Evolutionary conservation across 2,113 vertebrate genomes (phyloP).

Genomic region (Ictalurus furcatus): DNA sequence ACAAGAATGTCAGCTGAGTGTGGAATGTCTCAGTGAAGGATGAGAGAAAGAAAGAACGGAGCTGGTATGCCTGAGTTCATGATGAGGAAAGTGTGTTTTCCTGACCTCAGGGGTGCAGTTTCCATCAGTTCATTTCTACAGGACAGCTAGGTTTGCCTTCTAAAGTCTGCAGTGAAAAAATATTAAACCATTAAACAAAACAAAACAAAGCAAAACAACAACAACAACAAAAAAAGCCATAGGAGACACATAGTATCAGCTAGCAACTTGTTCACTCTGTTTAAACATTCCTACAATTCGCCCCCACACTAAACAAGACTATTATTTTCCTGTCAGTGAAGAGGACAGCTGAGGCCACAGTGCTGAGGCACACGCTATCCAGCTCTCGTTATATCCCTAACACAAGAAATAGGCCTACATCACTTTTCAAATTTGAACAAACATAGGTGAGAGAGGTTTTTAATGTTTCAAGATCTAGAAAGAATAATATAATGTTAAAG

Average conservation of each 20-base stretch:
- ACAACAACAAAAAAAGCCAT: too few species aligned
- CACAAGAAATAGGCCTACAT: neutral
- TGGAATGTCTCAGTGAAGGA: conserved; percentile 68
- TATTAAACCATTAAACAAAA: neutral
- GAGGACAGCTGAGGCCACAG: neutral
- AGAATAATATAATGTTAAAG: neutral
- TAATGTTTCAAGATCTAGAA: neutral
- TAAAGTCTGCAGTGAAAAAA: neutral
- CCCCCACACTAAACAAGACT: neutral
- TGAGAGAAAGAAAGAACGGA: conserved; percentile 45
- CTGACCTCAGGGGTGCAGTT: neutral
- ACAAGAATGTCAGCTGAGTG: conserved; percentile 58
- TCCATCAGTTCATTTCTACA: too few species aligned
- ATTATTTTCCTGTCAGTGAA: neutral
- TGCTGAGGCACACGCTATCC: neutral
- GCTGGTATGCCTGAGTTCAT: conserved; percentile 8
- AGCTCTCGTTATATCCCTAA: neutral
- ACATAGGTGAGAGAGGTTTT: neutral
- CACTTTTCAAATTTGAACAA: neutral
- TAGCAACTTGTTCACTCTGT: neutral
- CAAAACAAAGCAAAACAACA: neutral
- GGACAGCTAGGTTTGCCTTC: neutral
- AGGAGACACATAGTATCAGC: neutral
- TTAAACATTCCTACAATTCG: neutral
- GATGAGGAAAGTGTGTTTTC: neutral